phyloP scores from a whole-genome alignment of 2,113 vertebrate species.

The Nansenia antarctica region DNA sequence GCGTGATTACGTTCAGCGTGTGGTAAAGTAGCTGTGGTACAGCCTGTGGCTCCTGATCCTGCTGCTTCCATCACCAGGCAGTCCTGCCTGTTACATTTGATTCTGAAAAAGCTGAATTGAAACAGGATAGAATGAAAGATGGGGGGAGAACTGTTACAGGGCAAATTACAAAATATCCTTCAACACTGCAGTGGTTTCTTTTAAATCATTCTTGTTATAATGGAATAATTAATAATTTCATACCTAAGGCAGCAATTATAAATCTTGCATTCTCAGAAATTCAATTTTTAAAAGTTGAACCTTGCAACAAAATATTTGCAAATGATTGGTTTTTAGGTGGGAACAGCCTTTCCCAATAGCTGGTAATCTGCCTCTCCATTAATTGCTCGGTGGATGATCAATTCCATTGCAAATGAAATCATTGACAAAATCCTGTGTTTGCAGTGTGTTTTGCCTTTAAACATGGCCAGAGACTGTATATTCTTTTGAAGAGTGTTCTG shows the following conservation, averaged over 20 bases:
- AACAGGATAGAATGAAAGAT: neutral
- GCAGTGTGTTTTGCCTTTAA: neutral
- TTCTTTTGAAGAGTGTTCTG: neutral
- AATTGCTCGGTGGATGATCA: neutral
- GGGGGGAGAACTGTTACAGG: neutral
- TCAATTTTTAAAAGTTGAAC: neutral
- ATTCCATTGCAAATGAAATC: neutral
- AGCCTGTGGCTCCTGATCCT: conserved; percentile 2
- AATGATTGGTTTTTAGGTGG: neutral
- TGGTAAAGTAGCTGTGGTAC: neutral
- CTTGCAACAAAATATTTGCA: neutral
- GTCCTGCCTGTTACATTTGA: neutral
- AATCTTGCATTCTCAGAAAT: neutral
- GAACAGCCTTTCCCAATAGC: neutral
- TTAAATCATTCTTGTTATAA: neutral
- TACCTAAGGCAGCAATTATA: neutral
- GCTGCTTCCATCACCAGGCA: neutral
- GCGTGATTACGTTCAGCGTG: conserved; percentile 8
- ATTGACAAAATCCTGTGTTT: neutral
- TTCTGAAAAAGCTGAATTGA: neutral
- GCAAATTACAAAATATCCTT: neutral
- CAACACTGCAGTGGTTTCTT: neutral
- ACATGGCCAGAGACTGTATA: neutral
- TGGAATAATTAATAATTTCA: neutral
- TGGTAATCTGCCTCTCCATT: neutral